A percentile compares a stretch with the other conserved stretches of the same genome.
These are phyloP conservation scores for Reinhardtius hippoglossoides DNA, from an alignment of 2,113 vertebrate species.

Conservation along the genomic window DNA sequence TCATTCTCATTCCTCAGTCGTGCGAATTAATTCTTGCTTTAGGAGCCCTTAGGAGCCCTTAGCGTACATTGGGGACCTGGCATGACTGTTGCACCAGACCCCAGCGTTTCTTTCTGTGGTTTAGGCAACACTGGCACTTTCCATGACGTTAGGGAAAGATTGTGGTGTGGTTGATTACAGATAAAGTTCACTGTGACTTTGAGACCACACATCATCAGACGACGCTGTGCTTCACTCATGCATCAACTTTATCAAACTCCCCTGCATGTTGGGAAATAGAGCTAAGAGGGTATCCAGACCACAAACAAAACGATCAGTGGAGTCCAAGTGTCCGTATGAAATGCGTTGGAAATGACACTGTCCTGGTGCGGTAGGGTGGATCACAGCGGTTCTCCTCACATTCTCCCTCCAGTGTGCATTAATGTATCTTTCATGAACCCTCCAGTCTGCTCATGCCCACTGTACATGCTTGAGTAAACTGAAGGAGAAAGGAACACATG, in stretches of 20 bases:
- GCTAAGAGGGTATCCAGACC: not conserved
- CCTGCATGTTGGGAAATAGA: not conserved
- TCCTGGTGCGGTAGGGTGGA: not conserved
- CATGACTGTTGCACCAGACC: too few species aligned
- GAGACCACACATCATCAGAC: not conserved
- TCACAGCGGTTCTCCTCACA: not conserved
- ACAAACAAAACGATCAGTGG: not conserved
- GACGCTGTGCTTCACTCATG: not conserved
- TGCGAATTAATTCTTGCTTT: not conserved
- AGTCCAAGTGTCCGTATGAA: not conserved
- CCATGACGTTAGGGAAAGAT: not conserved
- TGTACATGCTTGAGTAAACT: conserved; percentile 13
- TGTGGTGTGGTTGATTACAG: not conserved
- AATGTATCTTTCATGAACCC: conserved; percentile 39
- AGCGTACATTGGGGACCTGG: not conserved
- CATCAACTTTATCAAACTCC: not conserved
- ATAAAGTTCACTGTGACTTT: not conserved
- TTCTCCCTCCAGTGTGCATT: conserved; percentile 5
- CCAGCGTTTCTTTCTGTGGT: not conserved
- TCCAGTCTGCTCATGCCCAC: conserved; percentile 17
- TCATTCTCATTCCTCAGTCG: not conserved
- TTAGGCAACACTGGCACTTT: not conserved
- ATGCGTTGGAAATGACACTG: not conserved
- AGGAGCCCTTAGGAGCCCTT: not conserved
- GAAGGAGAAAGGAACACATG: not conserved